Evolutionary conservation across 2,113 vertebrate species (phyloP), one percentile per base, ranked within the genome.

Genomic region (Cacatua alba): DNA sequence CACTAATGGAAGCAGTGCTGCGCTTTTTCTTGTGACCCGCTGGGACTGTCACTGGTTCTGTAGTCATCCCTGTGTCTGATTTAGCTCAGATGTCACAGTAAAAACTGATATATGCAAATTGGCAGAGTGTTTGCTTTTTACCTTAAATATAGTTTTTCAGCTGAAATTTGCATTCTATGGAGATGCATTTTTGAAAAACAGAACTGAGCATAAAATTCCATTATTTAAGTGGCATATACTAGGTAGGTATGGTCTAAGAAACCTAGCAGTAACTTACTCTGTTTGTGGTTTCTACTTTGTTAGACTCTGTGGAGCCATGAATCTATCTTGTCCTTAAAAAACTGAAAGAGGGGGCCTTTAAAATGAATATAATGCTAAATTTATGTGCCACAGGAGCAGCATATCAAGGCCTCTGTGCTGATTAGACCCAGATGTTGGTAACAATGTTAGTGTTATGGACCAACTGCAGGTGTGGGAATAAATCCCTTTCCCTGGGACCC

Each of bases 241-340:
- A 97, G 95, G 96, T 96, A 98, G 88, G 95, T 97, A 96, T 86
- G 94, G 97, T 94, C 97, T 80, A 33, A 43, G 75, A 97, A 96
- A 96, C 94, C 95, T 88, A 96, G 98, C 95, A 95, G 97, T 98
- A 98, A 98, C 98, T 98, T 95, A 98, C 96, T 94, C 91, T 97
- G 96, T 96, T 98, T 98, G 98, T 96, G 96, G 97, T 98, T 98
- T 98, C 96, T 85, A 97, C 95, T 98, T 98, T 98, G 98, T 98
- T 98, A 98, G 98, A 98, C 98, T 98, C 98, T 72, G 97, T 97
- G 98, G 98, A 98, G 98, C 98, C 98, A 98, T 98, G 97, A 98
- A 98, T 98, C 98, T 98, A 98, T 98, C 98, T 98, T 98, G 98
- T 98, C 98, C 97, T 97, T 97, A 98, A 97, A 97, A 98, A 98